phyloP scores from a whole-genome alignment of 2,113 vertebrate species.

The Carlito syrichta region DNA sequence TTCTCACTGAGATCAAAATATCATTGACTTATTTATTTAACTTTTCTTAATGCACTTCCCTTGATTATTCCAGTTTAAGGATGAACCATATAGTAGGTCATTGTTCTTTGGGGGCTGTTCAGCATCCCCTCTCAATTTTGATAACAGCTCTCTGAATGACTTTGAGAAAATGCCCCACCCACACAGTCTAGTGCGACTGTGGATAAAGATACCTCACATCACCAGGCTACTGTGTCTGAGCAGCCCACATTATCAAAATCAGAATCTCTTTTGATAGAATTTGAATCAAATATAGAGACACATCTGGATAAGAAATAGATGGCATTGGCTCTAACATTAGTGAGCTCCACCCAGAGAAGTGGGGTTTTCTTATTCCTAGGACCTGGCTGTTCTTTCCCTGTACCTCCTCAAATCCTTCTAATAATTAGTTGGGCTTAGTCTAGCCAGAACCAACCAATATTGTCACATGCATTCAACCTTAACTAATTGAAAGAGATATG shows the following conservation, averaged over 20 bases:
- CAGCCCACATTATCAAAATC: not conserved
- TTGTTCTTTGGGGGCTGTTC: not conserved
- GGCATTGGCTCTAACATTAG: not conserved
- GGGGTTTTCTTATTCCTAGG: not conserved
- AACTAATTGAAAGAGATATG: not conserved
- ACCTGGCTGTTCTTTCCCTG: not conserved
- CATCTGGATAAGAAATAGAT: not conserved
- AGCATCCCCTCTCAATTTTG: not conserved
- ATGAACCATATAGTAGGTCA: not conserved
- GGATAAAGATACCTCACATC: not conserved
- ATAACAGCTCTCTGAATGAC: not conserved
- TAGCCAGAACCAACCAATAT: not conserved
- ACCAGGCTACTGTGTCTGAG: not conserved
- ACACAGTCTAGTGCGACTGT: not conserved
- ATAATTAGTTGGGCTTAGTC: not conserved
- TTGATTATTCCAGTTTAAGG: not conserved
- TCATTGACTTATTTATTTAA: not conserved
- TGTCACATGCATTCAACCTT: not conserved
- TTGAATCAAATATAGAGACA: not conserved
- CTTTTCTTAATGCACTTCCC: not conserved
- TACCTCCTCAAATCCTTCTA: not conserved
- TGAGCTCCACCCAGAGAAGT: not conserved
- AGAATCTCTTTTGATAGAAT: not conserved
- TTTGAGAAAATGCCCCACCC: not conserved
- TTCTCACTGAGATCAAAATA: slow-evolving; percentile 1